A percentile compares a stretch with the other conserved stretches of the same genome.
Evolutionary conservation across 1,140 invertebrate genomes (phyloP).

Genomic region (Drosophila lini): DNA sequence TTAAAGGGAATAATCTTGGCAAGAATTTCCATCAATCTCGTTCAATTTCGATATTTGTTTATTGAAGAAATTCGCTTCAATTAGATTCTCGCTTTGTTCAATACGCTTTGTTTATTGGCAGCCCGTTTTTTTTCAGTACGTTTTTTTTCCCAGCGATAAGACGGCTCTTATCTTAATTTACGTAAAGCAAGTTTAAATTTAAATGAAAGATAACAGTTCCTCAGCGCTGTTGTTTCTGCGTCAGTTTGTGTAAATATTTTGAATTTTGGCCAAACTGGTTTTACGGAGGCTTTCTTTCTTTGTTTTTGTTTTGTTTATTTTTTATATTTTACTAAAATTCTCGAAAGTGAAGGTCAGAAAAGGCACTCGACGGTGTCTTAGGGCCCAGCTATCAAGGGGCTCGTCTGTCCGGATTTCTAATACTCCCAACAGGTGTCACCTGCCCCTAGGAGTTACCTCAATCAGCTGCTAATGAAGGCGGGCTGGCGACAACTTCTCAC

Average conservation of each 20-base stretch:
- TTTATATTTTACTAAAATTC: constrained; percentile 9
- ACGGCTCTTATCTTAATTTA: constrained; percentile 64
- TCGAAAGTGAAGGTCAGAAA: constrained; percentile 16
- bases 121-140: constrained; percentile 6
- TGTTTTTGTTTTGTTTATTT: constrained; percentile 2
- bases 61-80: constrained; percentile 38
- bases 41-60: constrained; percentile 10
- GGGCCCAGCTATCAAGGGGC: constrained; percentile 34
- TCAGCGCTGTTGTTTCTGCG: constrained; percentile 23
- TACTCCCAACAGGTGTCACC: constrained; percentile 8
- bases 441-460: constrained; percentile 11
- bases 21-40: constrained; percentile 17
- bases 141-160: constrained; percentile 52
- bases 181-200: constrained; percentile 65
- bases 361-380: neutral
- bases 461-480: constrained; percentile 53
- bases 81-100: constrained; percentile 25
- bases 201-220: constrained; percentile 53
- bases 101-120: constrained; percentile 28
- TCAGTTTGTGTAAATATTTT: constrained; percentile 60
- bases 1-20: neutral
- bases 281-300: constrained; percentile 9
- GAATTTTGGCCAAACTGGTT: constrained; percentile 46
- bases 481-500: constrained; percentile 42
- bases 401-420: constrained; percentile 24